A percentile compares a stretch with the other conserved stretches of the same genome.
These are phyloP conservation scores for Syngnathus scovelli DNA, from an alignment of 2,113 vertebrate species.

Conservation along the genomic window DNA sequence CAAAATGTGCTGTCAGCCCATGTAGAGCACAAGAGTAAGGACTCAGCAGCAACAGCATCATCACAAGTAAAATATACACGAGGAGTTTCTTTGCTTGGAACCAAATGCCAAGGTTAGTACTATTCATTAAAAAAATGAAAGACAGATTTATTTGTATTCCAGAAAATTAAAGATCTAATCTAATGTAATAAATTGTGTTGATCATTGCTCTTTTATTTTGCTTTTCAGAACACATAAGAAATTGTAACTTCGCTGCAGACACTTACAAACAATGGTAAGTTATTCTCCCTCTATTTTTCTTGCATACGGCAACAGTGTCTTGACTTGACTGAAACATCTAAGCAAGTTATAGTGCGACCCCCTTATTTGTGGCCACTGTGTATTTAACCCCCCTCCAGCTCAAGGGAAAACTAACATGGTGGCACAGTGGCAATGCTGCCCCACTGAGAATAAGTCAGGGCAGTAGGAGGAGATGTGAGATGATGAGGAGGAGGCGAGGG, in stretches of 20 bases:
- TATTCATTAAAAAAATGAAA: background rate
- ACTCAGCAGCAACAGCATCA: background rate
- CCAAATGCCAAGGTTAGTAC: constrained; percentile 27
- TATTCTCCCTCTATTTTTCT: background rate
- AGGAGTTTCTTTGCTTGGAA: background rate
- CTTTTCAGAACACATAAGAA: constrained; percentile 9
- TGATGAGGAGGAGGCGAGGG: background rate
- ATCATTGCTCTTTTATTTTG: background rate
- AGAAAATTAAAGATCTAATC: background rate
- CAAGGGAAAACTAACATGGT: constrained; percentile 13
- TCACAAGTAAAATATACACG: background rate
- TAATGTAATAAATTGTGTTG: background rate
- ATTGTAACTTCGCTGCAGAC: constrained; percentile 14
- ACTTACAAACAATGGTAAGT: constrained; percentile 55
- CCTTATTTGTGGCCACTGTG: background rate
- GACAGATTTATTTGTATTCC: background rate
- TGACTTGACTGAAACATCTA: background rate
- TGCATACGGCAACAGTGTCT: background rate
- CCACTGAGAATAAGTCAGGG: constrained; percentile 29
- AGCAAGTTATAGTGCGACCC: background rate
- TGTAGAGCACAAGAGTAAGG: constrained; percentile 13
- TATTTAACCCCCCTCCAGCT: background rate
- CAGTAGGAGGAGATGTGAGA: background rate
- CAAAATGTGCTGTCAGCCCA: constrained; percentile 40
- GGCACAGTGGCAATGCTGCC: constrained; percentile 15